These are phyloP conservation scores for Eurosta solidaginis DNA, from an alignment of 1,140 invertebrate genomes.

Conservation along the genomic window DNA sequence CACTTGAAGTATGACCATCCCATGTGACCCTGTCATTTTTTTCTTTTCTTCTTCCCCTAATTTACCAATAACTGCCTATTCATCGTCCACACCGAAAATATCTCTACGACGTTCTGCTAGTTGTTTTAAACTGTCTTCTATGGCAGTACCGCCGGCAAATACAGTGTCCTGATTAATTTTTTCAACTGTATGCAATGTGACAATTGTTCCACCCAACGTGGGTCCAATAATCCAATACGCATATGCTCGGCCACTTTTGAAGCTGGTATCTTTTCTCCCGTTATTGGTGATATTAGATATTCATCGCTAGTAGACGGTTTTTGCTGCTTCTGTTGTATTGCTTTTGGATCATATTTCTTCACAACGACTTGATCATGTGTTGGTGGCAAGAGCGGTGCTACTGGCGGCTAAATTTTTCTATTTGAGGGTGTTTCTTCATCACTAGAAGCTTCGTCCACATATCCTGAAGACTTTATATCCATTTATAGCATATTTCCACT, in stretches of 20 bases:
- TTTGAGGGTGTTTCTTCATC: slow-evolving; percentile 72
- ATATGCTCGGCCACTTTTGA: slow-evolving; percentile 98
- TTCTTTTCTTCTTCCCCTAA: slow-evolving; percentile 93
- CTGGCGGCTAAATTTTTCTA: slow-evolving; percentile 60
- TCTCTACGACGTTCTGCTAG: slow-evolving; percentile 98
- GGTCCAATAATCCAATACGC: slow-evolving; percentile 95
- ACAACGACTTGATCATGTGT: slow-evolving; percentile 94
- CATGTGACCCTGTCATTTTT: slow-evolving; percentile 91
- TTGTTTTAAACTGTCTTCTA: slow-evolving; percentile 93
- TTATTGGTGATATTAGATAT: slow-evolving; percentile 96
- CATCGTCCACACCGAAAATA: slow-evolving; percentile 98
- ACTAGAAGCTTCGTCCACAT: slow-evolving; percentile 88
- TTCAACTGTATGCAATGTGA: slow-evolving; percentile 83
- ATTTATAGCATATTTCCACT: too few relatives aligned
- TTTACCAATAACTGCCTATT: slow-evolving; percentile 98
- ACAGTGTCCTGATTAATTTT: slow-evolving; percentile 59
- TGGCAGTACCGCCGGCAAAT: slow-evolving; percentile 86
- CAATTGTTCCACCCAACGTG: slow-evolving; percentile 97
- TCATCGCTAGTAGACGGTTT: slow-evolving; percentile 76
- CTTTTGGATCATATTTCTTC: slow-evolving; percentile 97
- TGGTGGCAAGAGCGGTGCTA: slow-evolving; percentile 75
- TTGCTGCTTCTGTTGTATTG: slow-evolving; percentile 63
- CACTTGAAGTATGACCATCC: slow-evolving; percentile 97
- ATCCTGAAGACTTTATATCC: too few relatives aligned
- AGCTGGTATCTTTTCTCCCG: slow-evolving; percentile 95